These are phyloP conservation scores for Eidolon dupreanum DNA, from an alignment of 2,797 vertebrate species.

Conservation along the genomic window DNA sequence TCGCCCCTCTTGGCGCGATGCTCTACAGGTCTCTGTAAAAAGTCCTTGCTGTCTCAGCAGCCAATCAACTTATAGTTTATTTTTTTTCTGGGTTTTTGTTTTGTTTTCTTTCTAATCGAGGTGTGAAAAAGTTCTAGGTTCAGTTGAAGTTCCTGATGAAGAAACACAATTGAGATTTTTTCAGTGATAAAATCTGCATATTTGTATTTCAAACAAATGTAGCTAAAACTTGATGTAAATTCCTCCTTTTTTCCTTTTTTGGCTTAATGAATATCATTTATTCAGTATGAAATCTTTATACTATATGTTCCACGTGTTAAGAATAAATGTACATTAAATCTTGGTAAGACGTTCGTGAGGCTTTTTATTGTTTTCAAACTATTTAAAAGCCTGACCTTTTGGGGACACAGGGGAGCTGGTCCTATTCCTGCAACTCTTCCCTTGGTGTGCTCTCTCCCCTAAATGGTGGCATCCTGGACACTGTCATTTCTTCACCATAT, in stretches of 20 bases:
- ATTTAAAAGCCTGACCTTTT: neutral
- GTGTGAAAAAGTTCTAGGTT: conserved; percentile 95
- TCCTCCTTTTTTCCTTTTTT: conserved; percentile 99
- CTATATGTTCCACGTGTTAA: conserved; percentile 99
- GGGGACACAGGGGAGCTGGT: rapidly evolving
- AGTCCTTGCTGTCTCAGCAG: conserved; percentile 94
- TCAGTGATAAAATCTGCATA: conserved; percentile 99
- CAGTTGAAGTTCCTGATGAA: conserved; percentile 96
- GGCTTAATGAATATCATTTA: conserved; percentile 99
- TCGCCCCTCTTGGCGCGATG: conserved; percentile 84
- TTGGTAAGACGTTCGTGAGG: conserved; percentile 99
- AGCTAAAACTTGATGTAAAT: conserved; percentile 99
- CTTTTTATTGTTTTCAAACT: conserved; percentile 86
- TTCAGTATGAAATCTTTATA: conserved; percentile 99
- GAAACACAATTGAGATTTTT: conserved; percentile 99
- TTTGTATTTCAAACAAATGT: conserved; percentile 99
- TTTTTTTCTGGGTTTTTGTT: conserved; percentile 85
- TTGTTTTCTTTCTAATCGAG: conserved; percentile 93
- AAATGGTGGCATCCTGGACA: neutral
- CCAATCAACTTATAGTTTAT: conserved; percentile 91
- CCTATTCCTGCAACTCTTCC: neutral
- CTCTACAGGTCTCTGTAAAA: conserved; percentile 92
- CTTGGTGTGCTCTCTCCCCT: neutral
- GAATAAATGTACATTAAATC: conserved; percentile 99
- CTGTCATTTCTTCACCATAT: neutral